Percentiles rank a stretch among this genome's conserved stretches.
Evolutionary conservation across 1,140 invertebrate genomes (phyloP).

Genomic region (Heliconius hermathena): DNA sequence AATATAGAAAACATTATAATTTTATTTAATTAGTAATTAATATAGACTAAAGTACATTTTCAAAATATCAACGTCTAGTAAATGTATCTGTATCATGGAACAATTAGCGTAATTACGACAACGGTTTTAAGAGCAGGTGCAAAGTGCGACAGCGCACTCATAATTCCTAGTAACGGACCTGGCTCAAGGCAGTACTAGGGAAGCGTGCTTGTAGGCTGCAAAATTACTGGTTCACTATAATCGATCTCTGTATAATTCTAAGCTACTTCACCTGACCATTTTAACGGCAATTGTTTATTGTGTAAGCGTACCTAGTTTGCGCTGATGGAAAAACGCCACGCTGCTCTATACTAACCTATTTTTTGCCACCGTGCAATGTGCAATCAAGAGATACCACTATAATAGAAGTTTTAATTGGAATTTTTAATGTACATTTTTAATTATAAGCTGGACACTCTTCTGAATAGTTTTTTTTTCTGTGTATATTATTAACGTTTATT

Average conservation of each 20-base stretch:
- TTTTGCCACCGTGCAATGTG: constrained; percentile 38
- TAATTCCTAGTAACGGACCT: constrained; percentile 78
- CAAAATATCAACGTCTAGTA: constrained; percentile 43
- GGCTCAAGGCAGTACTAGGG: constrained; percentile 71
- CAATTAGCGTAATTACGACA: constrained; percentile 74
- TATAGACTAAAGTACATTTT: constrained; percentile 37
- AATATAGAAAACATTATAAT: too few species aligned
- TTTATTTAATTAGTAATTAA: constrained; percentile 13
- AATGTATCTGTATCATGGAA: constrained; percentile 49
- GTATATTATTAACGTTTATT: not conserved
- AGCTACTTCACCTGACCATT: constrained; percentile 66
- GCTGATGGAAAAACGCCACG: constrained; percentile 35
- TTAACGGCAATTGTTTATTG: constrained; percentile 67
- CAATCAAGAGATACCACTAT: constrained; percentile 23
- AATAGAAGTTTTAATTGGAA: constrained; percentile 21
- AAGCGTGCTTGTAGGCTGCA: constrained; percentile 71
- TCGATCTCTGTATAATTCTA: constrained; percentile 73
- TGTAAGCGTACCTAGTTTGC: constrained; percentile 47
- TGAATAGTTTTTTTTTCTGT: not conserved
- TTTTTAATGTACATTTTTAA: constrained; percentile 5
- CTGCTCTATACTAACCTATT: constrained; percentile 34
- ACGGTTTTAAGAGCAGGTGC: constrained; percentile 76
- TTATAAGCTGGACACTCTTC: constrained; percentile 4
- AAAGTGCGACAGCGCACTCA: constrained; percentile 66
- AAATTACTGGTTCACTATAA: constrained; percentile 75